Conservation (phyloP, 2,888 invertebrate species). For the Andrena marginata region DNA sequence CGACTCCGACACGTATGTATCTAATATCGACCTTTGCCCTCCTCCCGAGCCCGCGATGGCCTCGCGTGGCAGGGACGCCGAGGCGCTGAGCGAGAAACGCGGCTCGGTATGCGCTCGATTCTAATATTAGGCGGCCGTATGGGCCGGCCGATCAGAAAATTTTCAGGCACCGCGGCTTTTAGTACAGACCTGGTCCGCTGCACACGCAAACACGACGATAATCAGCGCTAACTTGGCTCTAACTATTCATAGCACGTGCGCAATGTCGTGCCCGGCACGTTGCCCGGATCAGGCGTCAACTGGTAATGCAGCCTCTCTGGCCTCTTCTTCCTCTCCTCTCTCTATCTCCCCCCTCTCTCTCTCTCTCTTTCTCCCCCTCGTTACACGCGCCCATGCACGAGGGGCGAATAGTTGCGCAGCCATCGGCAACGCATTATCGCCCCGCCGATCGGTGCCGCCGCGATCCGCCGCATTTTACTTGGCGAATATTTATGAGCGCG, state of each 20-base stretch:
- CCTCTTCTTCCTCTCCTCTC: conserved; percentile 4
- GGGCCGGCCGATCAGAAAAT: conserved; percentile 71
- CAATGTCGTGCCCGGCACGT: conserved; percentile 76
- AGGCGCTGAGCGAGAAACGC: conserved; percentile 56
- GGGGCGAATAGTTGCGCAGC: conserved; percentile 14
- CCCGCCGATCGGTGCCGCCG: conserved; percentile 24
- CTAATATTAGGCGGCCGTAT: conserved; percentile 69
- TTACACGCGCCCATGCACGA: conserved; percentile 1
- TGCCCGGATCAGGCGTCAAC: conserved; percentile 71
- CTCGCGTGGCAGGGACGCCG: conserved; percentile 35
- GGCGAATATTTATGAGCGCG: conserved; percentile 21
- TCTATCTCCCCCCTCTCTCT: neutral
- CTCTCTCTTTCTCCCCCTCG: neutral
- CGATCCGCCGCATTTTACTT: conserved; percentile 13
- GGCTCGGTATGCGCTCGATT: conserved; percentile 62
- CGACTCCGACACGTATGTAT: conserved; percentile 8
- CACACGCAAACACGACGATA: conserved; percentile 69
- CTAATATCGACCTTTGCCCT: conserved; percentile 48
- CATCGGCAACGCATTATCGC: conserved; percentile 30
- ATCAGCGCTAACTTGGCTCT: conserved; percentile 77
- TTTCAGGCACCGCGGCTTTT: conserved; percentile 62
- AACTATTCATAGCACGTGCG: conserved; percentile 80
- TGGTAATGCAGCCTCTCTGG: conserved; percentile 62
- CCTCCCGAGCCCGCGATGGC: conserved; percentile 27
- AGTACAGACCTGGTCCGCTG: conserved; percentile 30